A percentile compares a stretch with the other conserved stretches of the same genome.
Evolutionary conservation across 2,888 invertebrate species (phyloP).

Genomic region (Patella pellucida): DNA sequence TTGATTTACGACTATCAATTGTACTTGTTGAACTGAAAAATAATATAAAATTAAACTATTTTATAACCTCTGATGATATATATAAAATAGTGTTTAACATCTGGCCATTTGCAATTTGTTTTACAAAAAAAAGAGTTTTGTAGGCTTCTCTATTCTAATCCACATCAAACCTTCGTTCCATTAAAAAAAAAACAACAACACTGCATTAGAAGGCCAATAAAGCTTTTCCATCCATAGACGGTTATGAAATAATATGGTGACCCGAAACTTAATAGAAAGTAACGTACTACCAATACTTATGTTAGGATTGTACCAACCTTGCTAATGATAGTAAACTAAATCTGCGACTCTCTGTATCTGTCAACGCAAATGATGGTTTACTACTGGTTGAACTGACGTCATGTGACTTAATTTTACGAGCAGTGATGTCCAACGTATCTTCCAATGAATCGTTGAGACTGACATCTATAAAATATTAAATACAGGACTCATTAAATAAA

Average conservation of each 20-base stretch:
- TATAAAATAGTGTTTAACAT: too few species aligned
- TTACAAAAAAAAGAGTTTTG: too few species aligned
- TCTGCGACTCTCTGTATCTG: not conserved
- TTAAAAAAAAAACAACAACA: too few species aligned
- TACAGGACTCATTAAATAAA: not conserved
- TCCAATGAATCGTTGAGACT: not conserved
- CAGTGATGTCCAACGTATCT: not conserved
- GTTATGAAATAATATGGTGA: not conserved
- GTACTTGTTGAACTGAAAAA: constrained; percentile 4
- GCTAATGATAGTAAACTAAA: not conserved
- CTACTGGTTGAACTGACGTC: not conserved
- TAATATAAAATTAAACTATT: not conserved
- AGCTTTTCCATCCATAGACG: not conserved
- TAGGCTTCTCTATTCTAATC: too few species aligned
- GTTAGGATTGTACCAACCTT: not conserved
- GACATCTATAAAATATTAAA: not conserved
- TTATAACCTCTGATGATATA: too few species aligned
- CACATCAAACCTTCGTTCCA: too few species aligned
- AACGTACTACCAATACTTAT: too few species aligned
- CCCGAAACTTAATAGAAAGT: too few species aligned
- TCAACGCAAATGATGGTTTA: not conserved
- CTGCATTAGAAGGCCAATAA: too few species aligned
- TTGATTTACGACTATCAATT: not conserved
- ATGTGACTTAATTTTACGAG: not conserved
- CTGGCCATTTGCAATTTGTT: too few species aligned